These are phyloP conservation scores for Poeciliopsis presidionis DNA, from an alignment of 2,797 vertebrate species.

Conservation along the genomic window DNA sequence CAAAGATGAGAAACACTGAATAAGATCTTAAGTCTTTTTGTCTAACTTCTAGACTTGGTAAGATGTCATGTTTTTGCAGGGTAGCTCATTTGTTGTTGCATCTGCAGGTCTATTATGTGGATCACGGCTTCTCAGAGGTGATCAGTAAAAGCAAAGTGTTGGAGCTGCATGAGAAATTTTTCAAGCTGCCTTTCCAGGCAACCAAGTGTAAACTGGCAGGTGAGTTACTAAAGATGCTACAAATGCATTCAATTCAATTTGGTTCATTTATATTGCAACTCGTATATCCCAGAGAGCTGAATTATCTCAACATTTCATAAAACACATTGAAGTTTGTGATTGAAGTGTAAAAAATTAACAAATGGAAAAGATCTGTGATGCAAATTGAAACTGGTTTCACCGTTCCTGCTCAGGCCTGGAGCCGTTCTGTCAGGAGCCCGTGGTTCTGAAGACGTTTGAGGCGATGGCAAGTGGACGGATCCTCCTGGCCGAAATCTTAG, in stretches of 20 bases:
- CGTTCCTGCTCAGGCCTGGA: slow-evolving; percentile 84
- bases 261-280: not conserved
- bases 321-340: not conserved
- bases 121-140: slow-evolving; percentile 93
- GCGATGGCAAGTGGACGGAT: slow-evolving; percentile 89
- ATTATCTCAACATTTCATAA: not conserved
- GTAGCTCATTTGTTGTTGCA: slow-evolving; percentile 1
- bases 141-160: slow-evolving; percentile 87
- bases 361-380: not conserved
- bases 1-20: slow-evolving; percentile 5
- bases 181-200: slow-evolving; percentile 90
- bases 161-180: slow-evolving; percentile 87
- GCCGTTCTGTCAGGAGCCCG: slow-evolving; percentile 86
- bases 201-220: slow-evolving; percentile 95
- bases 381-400: not conserved
- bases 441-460: slow-evolving; percentile 90
- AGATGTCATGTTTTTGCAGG: too few relatives aligned
- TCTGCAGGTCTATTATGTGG: slow-evolving; percentile 90
- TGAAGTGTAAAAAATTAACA: not conserved
- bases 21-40: not conserved
- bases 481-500: slow-evolving; percentile 91
- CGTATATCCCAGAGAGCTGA: not conserved
- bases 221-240: slow-evolving; percentile 67
- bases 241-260: not conserved
- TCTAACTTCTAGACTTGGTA: too few relatives aligned